Evolutionary conservation across 2,113 vertebrate genomes (phyloP), one percentile per base, ranked within the genome.

Genomic region (Colius striatus): DNA sequence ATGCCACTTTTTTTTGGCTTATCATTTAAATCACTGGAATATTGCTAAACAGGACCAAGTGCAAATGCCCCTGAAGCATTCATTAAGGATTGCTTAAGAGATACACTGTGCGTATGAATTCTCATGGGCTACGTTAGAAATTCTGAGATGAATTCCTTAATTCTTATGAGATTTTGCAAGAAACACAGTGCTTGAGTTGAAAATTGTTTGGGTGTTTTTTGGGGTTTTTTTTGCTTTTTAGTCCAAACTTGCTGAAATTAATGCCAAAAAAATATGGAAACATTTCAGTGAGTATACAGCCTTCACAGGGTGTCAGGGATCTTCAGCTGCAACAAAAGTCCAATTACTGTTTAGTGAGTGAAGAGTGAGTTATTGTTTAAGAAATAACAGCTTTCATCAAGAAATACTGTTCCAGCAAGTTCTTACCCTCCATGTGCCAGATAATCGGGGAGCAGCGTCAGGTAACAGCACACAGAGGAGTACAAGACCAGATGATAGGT

Each of bases 11-110:
- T 92, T 80, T 75, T 47, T 0, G 7, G 57, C 92, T 94, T 95
- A 92, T 82, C 72, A 32, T 92, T 91, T 90, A 91, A 94, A 95
- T 94, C 92, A 50, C 75, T 78, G 48, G 72, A 88, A 34, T 94
- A 81, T 82, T 81, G 11, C 38, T 75, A 38, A 93, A 77, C 15
- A 58, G 86, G 78, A 84, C 57, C 62, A 78, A 81, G 62, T 32
- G 36, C 66, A 90, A 47, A 73, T 79, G 45, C 65, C 73, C 82
- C 93, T 60, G 70, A 61, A 14, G 12, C 76, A 68, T 86, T 93
- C 86, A 87, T 96, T 96, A 95, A 87, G 48, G 55, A 66, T 63
- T 86, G 60, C 67, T 90, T 74, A 88, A 90, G 89, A 84, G 68
- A 53, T 58, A n/a, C 43, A 26, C 23, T 84, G 74, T 89, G 84